Evolutionary conservation across 2,797 vertebrate genomes (phyloP).

Genomic region (Ataeniobius toweri): DNA sequence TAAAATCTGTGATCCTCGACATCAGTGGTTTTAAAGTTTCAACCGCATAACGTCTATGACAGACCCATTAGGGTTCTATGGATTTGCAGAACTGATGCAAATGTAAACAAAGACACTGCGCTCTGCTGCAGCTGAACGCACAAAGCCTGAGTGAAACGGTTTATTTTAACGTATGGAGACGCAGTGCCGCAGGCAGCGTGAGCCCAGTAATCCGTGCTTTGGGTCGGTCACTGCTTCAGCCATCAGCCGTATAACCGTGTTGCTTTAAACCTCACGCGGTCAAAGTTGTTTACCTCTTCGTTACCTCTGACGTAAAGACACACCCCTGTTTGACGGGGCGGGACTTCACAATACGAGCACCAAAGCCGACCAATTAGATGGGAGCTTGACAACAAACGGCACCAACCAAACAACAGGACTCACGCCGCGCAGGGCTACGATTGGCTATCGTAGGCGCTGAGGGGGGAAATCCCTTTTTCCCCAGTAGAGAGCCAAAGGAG

Average conservation of each 20-base stretch:
- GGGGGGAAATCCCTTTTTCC: slow-evolving; percentile 74
- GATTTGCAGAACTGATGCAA: not conserved
- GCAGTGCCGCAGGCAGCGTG: not conserved
- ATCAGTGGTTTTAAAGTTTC: not conserved
- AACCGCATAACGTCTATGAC: slow-evolving; percentile 9
- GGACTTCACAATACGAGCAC: slow-evolving; percentile 59
- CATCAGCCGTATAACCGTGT: slow-evolving; percentile 56
- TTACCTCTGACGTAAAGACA: slow-evolving; percentile 86
- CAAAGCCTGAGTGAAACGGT: not conserved
- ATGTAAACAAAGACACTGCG: slow-evolving; percentile 55
- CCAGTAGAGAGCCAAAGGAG: slow-evolving; percentile 66
- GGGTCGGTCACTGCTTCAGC: slow-evolving; percentile 28
- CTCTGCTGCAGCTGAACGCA: not conserved
- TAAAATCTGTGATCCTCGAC: accelerated
- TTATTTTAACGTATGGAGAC: not conserved
- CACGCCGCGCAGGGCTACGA: slow-evolving; percentile 48
- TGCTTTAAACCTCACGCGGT: slow-evolving; percentile 85
- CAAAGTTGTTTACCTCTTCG: slow-evolving; percentile 87
- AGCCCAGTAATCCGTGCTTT: slow-evolving; percentile 19
- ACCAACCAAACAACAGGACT: slow-evolving; percentile 64
- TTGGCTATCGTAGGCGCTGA: slow-evolving; percentile 70
- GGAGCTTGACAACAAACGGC: slow-evolving; percentile 16
- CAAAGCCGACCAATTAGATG: slow-evolving; percentile 56
- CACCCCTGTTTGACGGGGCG: slow-evolving; percentile 82
- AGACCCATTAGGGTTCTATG: not conserved